Evolutionary conservation across 1,140 invertebrate species (phyloP).

Genomic region (Drosophila setifemur): DNA sequence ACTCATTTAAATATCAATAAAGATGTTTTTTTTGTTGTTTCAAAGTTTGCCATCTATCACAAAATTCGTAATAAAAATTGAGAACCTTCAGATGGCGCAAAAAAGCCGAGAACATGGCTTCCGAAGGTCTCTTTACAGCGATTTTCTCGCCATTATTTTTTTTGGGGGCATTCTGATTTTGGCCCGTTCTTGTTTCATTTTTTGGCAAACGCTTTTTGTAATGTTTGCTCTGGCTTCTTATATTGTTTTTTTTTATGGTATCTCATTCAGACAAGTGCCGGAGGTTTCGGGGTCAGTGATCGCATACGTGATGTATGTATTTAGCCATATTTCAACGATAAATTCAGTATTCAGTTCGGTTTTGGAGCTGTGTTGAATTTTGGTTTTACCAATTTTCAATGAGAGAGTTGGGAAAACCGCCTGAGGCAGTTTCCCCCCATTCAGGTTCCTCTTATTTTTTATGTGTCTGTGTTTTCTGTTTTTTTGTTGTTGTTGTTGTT

Average conservation of each 20-base stretch:
- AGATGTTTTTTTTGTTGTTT: too few species aligned
- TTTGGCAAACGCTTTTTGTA: slow-evolving; percentile 37
- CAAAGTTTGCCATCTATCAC: too few species aligned
- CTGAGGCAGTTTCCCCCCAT: background rate
- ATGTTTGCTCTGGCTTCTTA: slow-evolving; percentile 13
- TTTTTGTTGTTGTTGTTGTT: too few species aligned
- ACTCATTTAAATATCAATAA: too few species aligned
- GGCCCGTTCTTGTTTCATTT: slow-evolving; percentile 18
- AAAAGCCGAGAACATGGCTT: slow-evolving; percentile 8
- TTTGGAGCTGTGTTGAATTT: background rate
- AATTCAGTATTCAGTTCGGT: too few species aligned
- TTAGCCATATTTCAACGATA: slow-evolving; percentile 11
- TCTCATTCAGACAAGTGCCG: slow-evolving; percentile 11
- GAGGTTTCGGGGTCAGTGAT: slow-evolving; percentile 62
- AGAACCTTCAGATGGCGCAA: slow-evolving; percentile 7
- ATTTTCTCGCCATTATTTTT: slow-evolving; percentile 25
- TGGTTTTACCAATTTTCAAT: background rate
- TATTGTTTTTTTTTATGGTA: slow-evolving; percentile 19
- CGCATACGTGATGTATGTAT: slow-evolving; percentile 31
- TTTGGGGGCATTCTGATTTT: slow-evolving; percentile 14
- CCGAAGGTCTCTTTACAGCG: slow-evolving; percentile 5
- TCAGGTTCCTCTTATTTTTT: too few species aligned
- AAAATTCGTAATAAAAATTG: background rate
- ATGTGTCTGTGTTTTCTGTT: too few species aligned
- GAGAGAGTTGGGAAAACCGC: slow-evolving; percentile 14